Conservation (phyloP, 2,113 vertebrate species). For the Tinamus guttatus region DNA sequence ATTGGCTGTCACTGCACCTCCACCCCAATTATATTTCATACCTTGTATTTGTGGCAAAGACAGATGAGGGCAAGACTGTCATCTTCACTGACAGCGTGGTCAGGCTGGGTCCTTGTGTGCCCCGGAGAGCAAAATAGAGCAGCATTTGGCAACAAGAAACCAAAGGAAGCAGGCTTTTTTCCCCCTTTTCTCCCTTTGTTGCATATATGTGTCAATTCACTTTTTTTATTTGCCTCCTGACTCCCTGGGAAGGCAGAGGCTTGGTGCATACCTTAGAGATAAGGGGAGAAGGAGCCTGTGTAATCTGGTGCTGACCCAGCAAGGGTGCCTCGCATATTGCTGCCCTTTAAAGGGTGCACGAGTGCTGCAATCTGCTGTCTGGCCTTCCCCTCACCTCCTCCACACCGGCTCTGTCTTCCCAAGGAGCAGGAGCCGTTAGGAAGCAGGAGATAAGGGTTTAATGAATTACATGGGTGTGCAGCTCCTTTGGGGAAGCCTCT, state of each 20-base stretch:
- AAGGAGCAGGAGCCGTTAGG: neutral
- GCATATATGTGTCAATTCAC: neutral
- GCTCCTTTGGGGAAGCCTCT: neutral
- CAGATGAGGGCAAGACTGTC: too few relatives aligned
- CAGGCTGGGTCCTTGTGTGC: neutral
- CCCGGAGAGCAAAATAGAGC: too few relatives aligned
- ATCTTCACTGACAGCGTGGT: neutral
- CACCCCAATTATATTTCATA: too few relatives aligned
- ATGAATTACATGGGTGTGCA: neutral
- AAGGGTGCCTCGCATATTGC: rapidly evolving
- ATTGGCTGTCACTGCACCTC: neutral
- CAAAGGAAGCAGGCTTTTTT: neutral
- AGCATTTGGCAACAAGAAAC: neutral
- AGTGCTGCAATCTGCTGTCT: neutral
- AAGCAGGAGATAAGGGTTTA: conserved; percentile 21
- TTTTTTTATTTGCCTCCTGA: neutral
- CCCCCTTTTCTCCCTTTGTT: neutral
- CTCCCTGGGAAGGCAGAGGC: neutral
- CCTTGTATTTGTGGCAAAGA: neutral
- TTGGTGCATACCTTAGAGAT: neutral
- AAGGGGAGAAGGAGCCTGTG: neutral
- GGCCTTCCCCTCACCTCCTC: neutral
- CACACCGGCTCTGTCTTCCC: neutral
- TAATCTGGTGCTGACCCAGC: neutral
- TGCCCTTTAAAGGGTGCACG: neutral